Evolutionary conservation across 2,888 invertebrate genomes (phyloP), one percentile per base, ranked within the genome.

Genomic region (Xestia ashworthii): DNA sequence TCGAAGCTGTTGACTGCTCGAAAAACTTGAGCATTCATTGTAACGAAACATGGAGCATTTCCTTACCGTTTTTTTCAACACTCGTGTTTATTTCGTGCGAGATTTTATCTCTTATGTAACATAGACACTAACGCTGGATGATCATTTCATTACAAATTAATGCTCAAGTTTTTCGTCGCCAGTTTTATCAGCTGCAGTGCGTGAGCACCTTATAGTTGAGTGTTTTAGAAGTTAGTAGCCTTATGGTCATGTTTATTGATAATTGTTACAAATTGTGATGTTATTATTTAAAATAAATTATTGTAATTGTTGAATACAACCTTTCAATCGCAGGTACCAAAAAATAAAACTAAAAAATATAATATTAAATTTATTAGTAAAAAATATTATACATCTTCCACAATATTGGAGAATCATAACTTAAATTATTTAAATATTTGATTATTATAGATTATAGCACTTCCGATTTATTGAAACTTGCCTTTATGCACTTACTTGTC

Each of bases 291-390:
- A 84, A 85, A 85, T 87, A 89, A 89, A 89, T 82, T 78, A 86
- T 83, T 81, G 32, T 76, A 62, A 76, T 65, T 84, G 69, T 73
- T 85, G 16, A 81, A 22, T n/a, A 44, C 22, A 41, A 19, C 3
- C 0, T 60, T 69, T 69, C 38, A 76, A 6, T 80, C n/a, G 12
- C 6, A 70, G 71, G 76, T 46, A 64, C 25, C 71, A 74, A 58
- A 92, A 55, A 95, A 94, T 93, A 90, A 95, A 95, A 95, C 93
- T 80, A 90, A 74, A 70, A 80, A 22, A 71, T 96, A 96, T 95
- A 96, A 96, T 96, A 96, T 96, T 96, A 96, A 96, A 96, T 96
- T 96, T 96, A 96, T 96, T 96, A 96, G 96, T 96, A 96, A 96
- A 96, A 96, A 96, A 96, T 96, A 96, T 96, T 95, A 96, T 96